A percentile compares a stretch with the other conserved stretches of the same genome.
These are phyloP conservation scores for Saturnia japonica DNA, from an alignment of 2,888 invertebrate genomes.

Conservation along the genomic window DNA sequence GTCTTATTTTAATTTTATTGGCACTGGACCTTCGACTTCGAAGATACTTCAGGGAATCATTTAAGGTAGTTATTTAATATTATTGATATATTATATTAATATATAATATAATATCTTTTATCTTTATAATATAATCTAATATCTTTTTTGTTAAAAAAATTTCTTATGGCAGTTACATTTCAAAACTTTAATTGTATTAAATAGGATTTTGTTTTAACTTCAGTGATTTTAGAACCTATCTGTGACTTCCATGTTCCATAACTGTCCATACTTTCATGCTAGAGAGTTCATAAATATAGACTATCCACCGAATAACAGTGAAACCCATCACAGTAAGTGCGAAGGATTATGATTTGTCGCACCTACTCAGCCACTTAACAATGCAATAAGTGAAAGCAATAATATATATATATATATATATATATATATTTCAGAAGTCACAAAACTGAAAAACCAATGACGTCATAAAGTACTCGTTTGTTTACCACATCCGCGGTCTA, in stretches of 20 bases:
- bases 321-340: background rate
- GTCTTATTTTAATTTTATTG: too few relatives aligned
- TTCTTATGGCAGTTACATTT: too few relatives aligned
- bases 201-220: background rate
- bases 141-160: too few relatives aligned
- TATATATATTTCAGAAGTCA: too few relatives aligned
- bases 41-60: too few relatives aligned
- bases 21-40: too few relatives aligned
- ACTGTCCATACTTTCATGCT: background rate
- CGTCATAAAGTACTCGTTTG: constrained; percentile 12
- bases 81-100: too few relatives aligned
- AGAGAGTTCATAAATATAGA: background rate
- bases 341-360: background rate
- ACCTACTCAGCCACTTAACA: background rate
- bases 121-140: too few relatives aligned
- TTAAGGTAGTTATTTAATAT: too few relatives aligned
- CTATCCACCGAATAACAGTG: background rate
- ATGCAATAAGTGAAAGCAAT: background rate
- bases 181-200: too few relatives aligned
- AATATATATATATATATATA: too few relatives aligned
- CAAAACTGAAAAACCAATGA: background rate
- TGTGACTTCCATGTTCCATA: background rate
- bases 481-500: constrained; percentile 13
- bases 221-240: background rate
- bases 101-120: too few relatives aligned